Conservation (phyloP, 2,113 vertebrate genomes). For the Nesogale talazaci region DNA sequence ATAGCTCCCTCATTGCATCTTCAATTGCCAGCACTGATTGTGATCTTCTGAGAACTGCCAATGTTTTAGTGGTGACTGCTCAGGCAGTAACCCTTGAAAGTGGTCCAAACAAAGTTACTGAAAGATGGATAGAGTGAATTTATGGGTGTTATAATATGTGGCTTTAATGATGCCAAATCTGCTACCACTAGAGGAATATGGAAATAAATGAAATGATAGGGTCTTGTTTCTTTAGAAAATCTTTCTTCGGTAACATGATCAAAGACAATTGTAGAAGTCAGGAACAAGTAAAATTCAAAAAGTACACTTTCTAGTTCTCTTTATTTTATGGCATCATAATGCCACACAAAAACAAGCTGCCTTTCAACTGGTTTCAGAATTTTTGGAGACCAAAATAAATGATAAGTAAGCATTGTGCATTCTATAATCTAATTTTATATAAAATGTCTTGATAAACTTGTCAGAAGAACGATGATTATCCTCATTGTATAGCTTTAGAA, state of each 20-base stretch:
- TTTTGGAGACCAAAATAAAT: neutral
- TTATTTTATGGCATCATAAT: neutral
- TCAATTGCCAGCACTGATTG: neutral
- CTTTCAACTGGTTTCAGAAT: constrained; percentile 26
- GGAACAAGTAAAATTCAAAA: neutral
- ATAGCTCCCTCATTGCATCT: neutral
- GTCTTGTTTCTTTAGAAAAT: constrained; percentile 19
- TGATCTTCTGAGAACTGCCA: constrained; percentile 43
- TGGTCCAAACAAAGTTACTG: neutral
- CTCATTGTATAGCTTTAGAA: neutral
- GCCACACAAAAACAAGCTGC: neutral
- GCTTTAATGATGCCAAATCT: neutral
- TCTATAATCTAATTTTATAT: neutral
- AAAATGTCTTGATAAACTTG: constrained; percentile 1
- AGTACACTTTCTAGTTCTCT: neutral
- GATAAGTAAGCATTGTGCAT: neutral
- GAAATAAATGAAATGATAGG: neutral
- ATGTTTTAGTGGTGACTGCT: neutral
- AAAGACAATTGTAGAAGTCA: neutral
- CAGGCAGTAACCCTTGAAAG: neutral
- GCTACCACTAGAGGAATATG: neutral
- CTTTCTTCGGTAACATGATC: neutral
- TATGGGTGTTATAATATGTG: neutral
- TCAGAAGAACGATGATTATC: neutral
- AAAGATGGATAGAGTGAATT: neutral